A percentile compares a stretch with the other conserved stretches of the same genome.
These are phyloP conservation scores for Melangyna quadrimaculata DNA, from an alignment of 2,888 invertebrate species.

Conservation along the genomic window DNA sequence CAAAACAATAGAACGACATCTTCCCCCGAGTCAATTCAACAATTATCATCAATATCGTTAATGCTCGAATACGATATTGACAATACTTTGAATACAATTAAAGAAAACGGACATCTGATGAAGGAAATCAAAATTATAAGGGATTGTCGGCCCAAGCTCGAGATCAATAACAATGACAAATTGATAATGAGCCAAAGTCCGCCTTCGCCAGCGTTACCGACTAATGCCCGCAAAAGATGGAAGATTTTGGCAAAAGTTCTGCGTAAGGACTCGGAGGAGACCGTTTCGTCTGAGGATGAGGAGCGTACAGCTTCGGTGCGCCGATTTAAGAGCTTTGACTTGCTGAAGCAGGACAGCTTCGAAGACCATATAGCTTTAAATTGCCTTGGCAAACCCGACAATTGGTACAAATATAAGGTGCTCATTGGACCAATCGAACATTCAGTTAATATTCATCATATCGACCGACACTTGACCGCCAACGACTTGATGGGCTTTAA, in stretches of 20 bases:
- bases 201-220: conserved; percentile 78
- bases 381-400: conserved; percentile 81
- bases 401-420: conserved; percentile 85
- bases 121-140: conserved; percentile 50
- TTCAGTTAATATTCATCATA: conserved; percentile 83
- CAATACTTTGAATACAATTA: conserved; percentile 79
- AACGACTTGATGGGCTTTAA: conserved; percentile 90
- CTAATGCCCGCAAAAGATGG: conserved; percentile 86
- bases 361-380: conserved; percentile 79
- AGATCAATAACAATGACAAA: conserved; percentile 70
- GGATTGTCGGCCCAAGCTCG: conserved; percentile 47
- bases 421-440: conserved; percentile 81
- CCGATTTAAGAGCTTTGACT: conserved; percentile 84
- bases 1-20: conserved; percentile 60
- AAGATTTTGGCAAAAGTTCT: conserved; percentile 86
- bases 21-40: conserved; percentile 70
- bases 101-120: conserved; percentile 76
- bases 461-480: conserved; percentile 85
- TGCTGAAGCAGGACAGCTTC: conserved; percentile 82
- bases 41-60: conserved; percentile 77
- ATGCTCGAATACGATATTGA: conserved; percentile 81
- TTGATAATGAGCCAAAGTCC: conserved; percentile 63
- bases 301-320: conserved; percentile 82
- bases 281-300: conserved; percentile 78
- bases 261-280: conserved; percentile 80